phyloP scores from a whole-genome alignment of 2,113 vertebrate genomes.

The Callithrix jacchus region DNA sequence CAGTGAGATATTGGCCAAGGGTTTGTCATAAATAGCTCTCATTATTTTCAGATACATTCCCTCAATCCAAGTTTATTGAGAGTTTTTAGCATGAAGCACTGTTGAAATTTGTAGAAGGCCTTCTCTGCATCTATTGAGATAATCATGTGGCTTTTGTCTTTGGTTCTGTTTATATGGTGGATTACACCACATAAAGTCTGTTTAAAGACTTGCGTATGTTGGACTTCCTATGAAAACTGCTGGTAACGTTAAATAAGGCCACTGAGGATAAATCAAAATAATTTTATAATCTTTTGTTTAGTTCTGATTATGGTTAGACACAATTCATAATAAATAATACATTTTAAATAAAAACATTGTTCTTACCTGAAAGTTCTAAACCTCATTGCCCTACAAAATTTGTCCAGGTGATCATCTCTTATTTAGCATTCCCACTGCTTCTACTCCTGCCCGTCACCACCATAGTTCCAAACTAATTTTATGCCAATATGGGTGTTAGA shows the following conservation, averaged over 20 bases:
- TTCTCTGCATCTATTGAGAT: too few species aligned
- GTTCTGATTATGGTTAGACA: not conserved
- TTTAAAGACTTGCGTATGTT: too few species aligned
- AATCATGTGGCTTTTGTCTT: too few species aligned
- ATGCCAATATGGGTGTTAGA: not conserved
- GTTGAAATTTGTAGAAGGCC: too few species aligned
- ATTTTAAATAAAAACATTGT: not conserved
- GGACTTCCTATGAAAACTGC: not conserved
- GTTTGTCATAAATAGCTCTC: too few species aligned
- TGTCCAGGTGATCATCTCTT: not conserved
- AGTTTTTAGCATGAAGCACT: too few species aligned
- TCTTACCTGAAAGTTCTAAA: conserved; percentile 1
- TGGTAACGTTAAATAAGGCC: not conserved
- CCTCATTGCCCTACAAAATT: not conserved
- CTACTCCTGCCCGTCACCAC: not conserved
- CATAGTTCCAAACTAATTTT: not conserved
- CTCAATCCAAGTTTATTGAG: too few species aligned
- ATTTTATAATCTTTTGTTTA: not conserved
- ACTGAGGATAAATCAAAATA: not conserved
- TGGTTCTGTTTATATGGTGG: too few species aligned
- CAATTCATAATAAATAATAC: not conserved
- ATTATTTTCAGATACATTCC: too few species aligned
- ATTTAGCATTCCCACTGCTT: not conserved
- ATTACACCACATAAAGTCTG: too few species aligned
- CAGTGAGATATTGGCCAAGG: too few species aligned